A percentile compares a stretch with the other conserved stretches of the same genome.
Evolutionary conservation across 2,888 invertebrate species (phyloP).

Genomic region (Andrena haemorrhoa): DNA sequence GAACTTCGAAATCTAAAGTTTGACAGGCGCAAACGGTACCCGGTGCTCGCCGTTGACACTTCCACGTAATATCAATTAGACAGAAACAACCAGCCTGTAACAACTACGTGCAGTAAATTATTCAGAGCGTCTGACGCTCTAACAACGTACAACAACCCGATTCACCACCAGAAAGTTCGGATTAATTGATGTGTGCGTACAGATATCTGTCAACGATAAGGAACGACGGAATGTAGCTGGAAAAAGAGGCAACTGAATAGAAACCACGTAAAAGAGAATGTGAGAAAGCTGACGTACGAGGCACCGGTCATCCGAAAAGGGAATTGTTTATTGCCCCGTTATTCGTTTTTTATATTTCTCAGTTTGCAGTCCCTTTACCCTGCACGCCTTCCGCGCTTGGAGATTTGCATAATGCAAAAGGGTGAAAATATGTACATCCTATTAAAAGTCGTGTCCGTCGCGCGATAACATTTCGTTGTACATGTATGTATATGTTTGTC

Average conservation of each 20-base stretch:
- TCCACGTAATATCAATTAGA: slow-evolving; percentile 21
- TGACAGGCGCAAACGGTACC: slow-evolving; percentile 7
- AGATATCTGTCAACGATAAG: not conserved
- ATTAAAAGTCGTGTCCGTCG: not conserved
- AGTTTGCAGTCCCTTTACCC: no score
- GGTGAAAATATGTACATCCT: no score
- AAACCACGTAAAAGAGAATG: not conserved
- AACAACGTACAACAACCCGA: not conserved
- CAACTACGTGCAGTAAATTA: not conserved
- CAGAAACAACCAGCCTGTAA: slow-evolving; percentile 1
- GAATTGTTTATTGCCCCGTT: no score
- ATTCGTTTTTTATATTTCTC: no score
- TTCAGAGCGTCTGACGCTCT: not conserved
- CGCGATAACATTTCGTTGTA: slow-evolving; percentile 41
- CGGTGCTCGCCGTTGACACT: not conserved
- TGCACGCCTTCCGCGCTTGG: no score
- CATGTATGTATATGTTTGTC: slow-evolving; percentile 33
- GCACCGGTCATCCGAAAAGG: no score
- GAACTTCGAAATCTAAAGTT: slow-evolving; percentile 30
- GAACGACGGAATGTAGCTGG: not conserved
- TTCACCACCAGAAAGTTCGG: not conserved
- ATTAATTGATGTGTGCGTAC: not conserved
- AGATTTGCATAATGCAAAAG: no score
- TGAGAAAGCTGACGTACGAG: not conserved
- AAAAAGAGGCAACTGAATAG: not conserved